Conservation (phyloP, 2,797 vertebrate species). For the Orientallactaga sibirica region DNA sequence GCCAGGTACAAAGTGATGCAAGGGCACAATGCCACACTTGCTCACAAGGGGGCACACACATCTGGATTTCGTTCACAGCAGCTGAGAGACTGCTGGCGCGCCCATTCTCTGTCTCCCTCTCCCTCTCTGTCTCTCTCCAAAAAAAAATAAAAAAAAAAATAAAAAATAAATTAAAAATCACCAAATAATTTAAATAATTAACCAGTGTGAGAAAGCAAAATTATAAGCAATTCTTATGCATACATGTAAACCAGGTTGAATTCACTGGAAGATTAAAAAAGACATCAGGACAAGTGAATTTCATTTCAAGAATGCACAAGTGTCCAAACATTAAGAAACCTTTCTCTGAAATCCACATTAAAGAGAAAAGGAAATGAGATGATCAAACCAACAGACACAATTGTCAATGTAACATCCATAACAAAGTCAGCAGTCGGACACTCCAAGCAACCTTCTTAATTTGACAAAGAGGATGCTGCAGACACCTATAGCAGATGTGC, state of each 20-base stretch:
- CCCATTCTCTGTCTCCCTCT: too few species aligned
- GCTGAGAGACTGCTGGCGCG: too few species aligned
- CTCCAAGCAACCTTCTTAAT: background rate
- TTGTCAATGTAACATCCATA: constrained; percentile 53
- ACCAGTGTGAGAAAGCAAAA: constrained; percentile 26
- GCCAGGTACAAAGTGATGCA: too few species aligned
- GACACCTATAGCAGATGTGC: background rate
- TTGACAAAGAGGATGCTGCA: background rate
- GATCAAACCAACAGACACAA: constrained; percentile 51
- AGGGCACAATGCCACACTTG: too few species aligned
- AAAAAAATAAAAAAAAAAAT: background rate
- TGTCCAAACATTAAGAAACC: constrained; percentile 54
- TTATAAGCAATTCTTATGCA: background rate
- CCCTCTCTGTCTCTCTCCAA: too few species aligned
- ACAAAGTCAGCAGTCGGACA: background rate
- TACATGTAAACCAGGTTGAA: background rate
- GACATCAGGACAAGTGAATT: background rate
- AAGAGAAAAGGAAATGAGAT: constrained; percentile 53
- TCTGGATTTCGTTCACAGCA: too few species aligned
- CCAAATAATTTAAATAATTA: too few species aligned
- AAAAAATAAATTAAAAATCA: background rate
- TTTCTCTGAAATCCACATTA: constrained; percentile 50
- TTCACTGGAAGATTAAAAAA: background rate
- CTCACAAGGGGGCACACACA: too few species aligned
- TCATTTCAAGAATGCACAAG: constrained; percentile 32